Base-by-base conservation (phyloP, 2,888 invertebrate species). In the Tridacna gigas region DNA sequence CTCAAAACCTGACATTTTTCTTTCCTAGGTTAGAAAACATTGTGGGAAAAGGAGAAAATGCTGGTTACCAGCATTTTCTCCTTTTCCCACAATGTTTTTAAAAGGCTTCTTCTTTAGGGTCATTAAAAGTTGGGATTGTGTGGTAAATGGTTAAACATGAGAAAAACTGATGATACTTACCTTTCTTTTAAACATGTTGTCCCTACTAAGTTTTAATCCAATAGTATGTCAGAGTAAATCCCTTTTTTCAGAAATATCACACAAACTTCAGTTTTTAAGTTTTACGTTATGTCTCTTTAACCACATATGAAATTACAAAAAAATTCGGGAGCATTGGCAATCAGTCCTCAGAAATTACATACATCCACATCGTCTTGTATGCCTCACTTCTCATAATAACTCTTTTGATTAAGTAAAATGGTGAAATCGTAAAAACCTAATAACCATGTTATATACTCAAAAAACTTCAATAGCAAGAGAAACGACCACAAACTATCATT, bases 181-280 rank as follows among this genome's bases (percentile, higher is more conserved):
- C 75, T 61, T 75, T 63, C 75, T 25, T 75, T 75, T 75, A 47
- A 75, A 75, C 75, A 75, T 75, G 13, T 71, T 47, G 22, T 12
- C 20, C 28, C 67, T 15, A 56, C 45, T 26, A 45, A 45, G 20
- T 20, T 4, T 37, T 20, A 67, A 67, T 67, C 28, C 45, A 67
- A 67, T 45, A n/a, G 28, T n/a, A 45, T 37, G n/a, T 66, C 66
- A 66, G 26, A 26, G 5, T 66, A 20, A 45, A 45, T 67, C 67
- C 67, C 47, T 67, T 45, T 65, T 65, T 63, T 63, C 25, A 9
- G 26, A 26, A 65, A 65, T 26, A 15, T 65, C 65, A 25, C 65
- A 28, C 65, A 65, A 25, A 65, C 26, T 13, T 22, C 63, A n/a
- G 20, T 22, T 0, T 22, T 63, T 63, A n/a, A 37, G 37, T 37